Conservation (phyloP, 2,797 vertebrate species). For the Chromis chromis region DNA sequence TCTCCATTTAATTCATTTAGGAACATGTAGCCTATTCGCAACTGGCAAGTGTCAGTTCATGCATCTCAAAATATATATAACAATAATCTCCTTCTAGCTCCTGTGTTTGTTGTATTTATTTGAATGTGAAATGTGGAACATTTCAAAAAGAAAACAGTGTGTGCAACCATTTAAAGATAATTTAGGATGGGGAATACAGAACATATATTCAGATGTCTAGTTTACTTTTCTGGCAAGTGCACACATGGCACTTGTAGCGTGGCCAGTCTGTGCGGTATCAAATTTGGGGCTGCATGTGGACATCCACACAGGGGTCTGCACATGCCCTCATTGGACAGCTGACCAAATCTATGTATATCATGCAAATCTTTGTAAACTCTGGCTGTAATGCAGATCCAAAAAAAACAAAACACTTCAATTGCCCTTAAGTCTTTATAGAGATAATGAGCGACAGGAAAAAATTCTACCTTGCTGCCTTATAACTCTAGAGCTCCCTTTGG, state of each 20-base stretch:
- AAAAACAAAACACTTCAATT: background rate
- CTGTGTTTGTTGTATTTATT: background rate
- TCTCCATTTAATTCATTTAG: constrained; percentile 53
- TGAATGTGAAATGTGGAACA: background rate
- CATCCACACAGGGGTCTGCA: background rate
- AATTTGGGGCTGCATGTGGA: background rate
- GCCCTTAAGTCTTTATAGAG: background rate
- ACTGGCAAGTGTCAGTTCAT: constrained; percentile 47
- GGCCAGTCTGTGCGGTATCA: background rate
- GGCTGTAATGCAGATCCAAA: background rate
- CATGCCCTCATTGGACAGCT: background rate
- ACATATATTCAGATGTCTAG: background rate
- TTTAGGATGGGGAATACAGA: background rate
- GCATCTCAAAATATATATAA: constrained; percentile 36
- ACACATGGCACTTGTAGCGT: background rate
- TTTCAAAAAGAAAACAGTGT: background rate
- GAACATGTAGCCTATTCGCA: constrained; percentile 49
- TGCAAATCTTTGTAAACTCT: background rate
- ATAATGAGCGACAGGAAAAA: background rate
- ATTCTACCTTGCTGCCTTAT: background rate
- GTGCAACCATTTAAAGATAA: background rate
- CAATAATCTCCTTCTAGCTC: background rate
- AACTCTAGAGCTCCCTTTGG: background rate
- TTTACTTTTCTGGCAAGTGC: background rate
- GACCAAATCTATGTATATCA: background rate